Evolutionary conservation across 2,888 invertebrate species (phyloP).

Genomic region (Eumacrocentrus americanus): DNA sequence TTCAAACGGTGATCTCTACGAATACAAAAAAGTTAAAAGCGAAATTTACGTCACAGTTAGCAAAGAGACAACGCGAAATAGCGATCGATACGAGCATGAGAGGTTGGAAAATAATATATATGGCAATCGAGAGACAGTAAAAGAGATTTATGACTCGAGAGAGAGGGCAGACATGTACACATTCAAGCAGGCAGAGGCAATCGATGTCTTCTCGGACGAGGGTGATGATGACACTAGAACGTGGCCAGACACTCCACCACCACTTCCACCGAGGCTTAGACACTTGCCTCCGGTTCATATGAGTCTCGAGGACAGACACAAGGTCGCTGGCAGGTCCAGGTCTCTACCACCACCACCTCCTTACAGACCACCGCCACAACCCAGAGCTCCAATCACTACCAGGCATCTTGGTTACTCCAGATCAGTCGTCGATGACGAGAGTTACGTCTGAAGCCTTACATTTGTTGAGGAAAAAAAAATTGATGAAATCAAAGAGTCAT

Average conservation of each 20-base stretch:
- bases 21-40: slow-evolving; percentile 55
- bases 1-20: slow-evolving; percentile 45
- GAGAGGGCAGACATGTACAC: slow-evolving; percentile 52
- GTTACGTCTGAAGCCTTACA: slow-evolving; percentile 52
- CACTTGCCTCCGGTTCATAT: slow-evolving; percentile 72
- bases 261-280: slow-evolving; percentile 68
- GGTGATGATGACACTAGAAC: slow-evolving; percentile 57
- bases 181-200: slow-evolving; percentile 54
- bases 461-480: background rate
- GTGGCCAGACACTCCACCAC: slow-evolving; percentile 66
- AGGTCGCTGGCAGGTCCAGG: slow-evolving; percentile 56
- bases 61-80: slow-evolving; percentile 41
- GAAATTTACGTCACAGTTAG: slow-evolving; percentile 48
- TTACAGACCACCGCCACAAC: slow-evolving; percentile 58
- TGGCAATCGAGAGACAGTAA: slow-evolving; percentile 51
- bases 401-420: slow-evolving; percentile 55
- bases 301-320: slow-evolving; percentile 66
- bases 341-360: slow-evolving; percentile 59
- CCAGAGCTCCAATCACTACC: slow-evolving; percentile 54
- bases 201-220: slow-evolving; percentile 51
- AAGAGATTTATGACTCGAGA: slow-evolving; percentile 50
- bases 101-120: slow-evolving; percentile 47
- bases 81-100: slow-evolving; percentile 36
- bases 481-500: slow-evolving; percentile 32
- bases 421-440: slow-evolving; percentile 59